Evolutionary conservation across 2,888 invertebrate genomes (phyloP), one percentile per base, ranked within the genome.

Genomic region (Watsonalla cultraria): DNA sequence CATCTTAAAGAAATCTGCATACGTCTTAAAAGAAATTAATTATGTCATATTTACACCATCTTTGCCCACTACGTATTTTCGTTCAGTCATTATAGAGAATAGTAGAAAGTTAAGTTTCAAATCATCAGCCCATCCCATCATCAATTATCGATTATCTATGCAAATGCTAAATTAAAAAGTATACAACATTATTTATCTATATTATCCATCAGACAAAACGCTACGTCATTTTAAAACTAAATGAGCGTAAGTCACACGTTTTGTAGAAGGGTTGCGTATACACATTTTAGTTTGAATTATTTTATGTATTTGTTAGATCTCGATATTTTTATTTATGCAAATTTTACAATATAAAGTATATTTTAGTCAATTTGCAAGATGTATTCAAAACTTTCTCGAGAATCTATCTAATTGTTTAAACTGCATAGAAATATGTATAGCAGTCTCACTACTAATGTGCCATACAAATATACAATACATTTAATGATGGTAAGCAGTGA

Each of bases 201-300:
- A 58, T 59, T 57, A 78, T 77, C 64, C 51, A 70, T 76, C 68
- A 62, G 58, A 51, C 45, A 61, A 66, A 64, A 57, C 7, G 56
- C 58, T 51, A 15, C 54, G 56, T 60, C 63, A 62, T 61, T 66
- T 59, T 58, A 61, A 59, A 61, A 62, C 57, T 14, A 59, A 61
- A 60, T 55, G 67, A 63, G 62, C 67, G 68, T 63, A 66, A 63
- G 70, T 64, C 57, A 46, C 54, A 54, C 62, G 57, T 52, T 54
- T 11, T 42, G 11, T 4, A 11, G 2, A 11, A 42, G 42, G 42
- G 42, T 42, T 42, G 11, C 42, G 42, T 11, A 42, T 5, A 7
- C 11, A 11, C 42, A 42, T 11, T 39, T 42, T 42, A 24, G 24
- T 24, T 2, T 4, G 5, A 37, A 37, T 35, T 35, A 35, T 35